Evolutionary conservation across 2,113 vertebrate genomes (phyloP).

Genomic region (Bostrychus sinensis): DNA sequence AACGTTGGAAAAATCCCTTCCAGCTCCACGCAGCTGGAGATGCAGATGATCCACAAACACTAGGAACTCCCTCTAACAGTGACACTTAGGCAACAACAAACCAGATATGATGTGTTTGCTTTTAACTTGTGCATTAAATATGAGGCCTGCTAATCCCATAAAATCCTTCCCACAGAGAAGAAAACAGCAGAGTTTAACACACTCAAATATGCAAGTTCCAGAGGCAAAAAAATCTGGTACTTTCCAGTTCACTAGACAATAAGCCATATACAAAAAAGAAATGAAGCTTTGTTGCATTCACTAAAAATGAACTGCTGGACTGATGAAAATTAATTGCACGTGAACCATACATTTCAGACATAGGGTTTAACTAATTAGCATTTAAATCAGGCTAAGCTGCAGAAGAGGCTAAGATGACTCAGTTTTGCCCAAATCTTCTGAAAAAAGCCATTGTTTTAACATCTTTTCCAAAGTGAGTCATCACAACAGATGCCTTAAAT

Average conservation of each 20-base stretch:
- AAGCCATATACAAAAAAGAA: not conserved
- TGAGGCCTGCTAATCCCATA: not conserved
- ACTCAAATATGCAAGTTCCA: not conserved
- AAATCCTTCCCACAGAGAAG: not conserved
- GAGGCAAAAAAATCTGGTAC: slow-evolving; percentile 5
- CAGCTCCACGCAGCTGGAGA: slow-evolving; percentile 50
- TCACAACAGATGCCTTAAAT: slow-evolving; percentile 27
- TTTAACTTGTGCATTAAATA: not conserved
- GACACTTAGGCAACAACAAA: not conserved
- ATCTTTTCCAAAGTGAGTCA: slow-evolving; percentile 6
- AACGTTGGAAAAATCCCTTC: slow-evolving; percentile 25
- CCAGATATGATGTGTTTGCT: not conserved
- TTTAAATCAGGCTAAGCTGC: too few species aligned
- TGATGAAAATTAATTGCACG: too few species aligned
- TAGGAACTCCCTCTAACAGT: not conserved
- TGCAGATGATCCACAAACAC: slow-evolving; percentile 39
- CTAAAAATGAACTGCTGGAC: too few species aligned
- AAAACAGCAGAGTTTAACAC: slow-evolving; percentile 7
- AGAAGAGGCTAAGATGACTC: not conserved
- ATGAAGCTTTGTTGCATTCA: not conserved
- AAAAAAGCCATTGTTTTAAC: not conserved
- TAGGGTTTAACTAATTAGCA: too few species aligned
- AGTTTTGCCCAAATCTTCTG: not conserved
- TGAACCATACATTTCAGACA: too few species aligned
- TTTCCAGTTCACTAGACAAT: slow-evolving; percentile 10